A percentile compares a stretch with the other conserved stretches of the same genome.
These are phyloP conservation scores for Virgularia gustaviana DNA, from an alignment of 92 coral and sea anemone genomes.

Conservation along the genomic window DNA sequence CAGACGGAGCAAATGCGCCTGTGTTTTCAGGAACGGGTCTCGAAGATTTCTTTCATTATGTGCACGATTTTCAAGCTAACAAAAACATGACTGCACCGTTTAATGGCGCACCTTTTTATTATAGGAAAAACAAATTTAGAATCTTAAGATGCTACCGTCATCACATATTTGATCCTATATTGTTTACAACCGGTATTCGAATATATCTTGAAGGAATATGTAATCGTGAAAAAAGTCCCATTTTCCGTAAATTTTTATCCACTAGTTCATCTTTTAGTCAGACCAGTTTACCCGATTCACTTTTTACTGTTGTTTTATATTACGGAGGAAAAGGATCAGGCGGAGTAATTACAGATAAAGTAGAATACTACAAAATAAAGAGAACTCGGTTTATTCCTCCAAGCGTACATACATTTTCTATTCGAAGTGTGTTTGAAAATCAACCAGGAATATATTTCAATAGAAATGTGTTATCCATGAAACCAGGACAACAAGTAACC, in stretches of 20 bases:
- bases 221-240: not conserved
- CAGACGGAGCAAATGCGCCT: slow-evolving; percentile 12
- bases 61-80: slow-evolving; percentile 6
- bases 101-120: slow-evolving; percentile 16
- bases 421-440: slow-evolving; percentile 2
- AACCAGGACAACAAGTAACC: slow-evolving; percentile 5
- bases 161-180: not conserved
- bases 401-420: not conserved
- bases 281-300: slow-evolving; percentile 7
- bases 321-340: slow-evolving; percentile 17
- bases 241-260: not conserved
- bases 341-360: slow-evolving; percentile 6
- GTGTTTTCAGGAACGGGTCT: slow-evolving; percentile 19
- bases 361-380: not conserved
- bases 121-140: not conserved
- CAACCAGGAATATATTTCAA: slow-evolving; percentile 5
- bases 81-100: not conserved
- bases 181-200: slow-evolving; percentile 18
- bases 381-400: not conserved
- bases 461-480: not conserved
- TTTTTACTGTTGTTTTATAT: slow-evolving; percentile 6
- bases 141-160: slow-evolving; percentile 25
- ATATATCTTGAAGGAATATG: not conserved
- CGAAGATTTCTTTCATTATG: slow-evolving; percentile 10
- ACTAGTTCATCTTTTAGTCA: not conserved